Percentiles rank a stretch among this genome's conserved stretches.
These are phyloP conservation scores for Strongylocentrotus purpuratus DNA, from an alignment of 35 echinoderm and acorn worm species.

Conservation along the genomic window DNA sequence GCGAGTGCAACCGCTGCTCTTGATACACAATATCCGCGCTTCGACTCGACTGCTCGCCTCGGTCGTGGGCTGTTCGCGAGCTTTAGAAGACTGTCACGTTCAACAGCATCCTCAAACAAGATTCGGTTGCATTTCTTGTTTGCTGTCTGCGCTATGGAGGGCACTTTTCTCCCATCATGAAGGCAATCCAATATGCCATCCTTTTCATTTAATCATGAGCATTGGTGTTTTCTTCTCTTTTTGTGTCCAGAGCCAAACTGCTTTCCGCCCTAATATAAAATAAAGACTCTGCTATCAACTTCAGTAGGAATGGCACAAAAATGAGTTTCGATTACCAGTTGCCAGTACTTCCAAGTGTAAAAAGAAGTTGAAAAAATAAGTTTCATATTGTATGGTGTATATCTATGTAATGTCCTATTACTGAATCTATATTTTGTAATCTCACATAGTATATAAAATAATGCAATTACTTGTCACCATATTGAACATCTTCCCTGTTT, in stretches of 20 bases:
- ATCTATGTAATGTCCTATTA: no score
- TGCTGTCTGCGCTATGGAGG: neutral
- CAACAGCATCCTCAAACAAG: neutral
- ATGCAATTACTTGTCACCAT: no score
- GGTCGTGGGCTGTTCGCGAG: neutral
- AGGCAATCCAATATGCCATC: neutral
- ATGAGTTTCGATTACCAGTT: no score
- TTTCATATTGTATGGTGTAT: no score
- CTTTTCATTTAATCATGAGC: conserved; percentile 12
- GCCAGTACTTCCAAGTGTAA: no score
- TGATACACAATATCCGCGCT: neutral
- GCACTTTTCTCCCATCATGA: neutral
- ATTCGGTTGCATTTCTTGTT: conserved; percentile 2
- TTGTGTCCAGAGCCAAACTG: neutral
- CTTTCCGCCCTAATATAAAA: neutral
- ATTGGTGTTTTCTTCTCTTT: neutral
- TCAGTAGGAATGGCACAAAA: no score
- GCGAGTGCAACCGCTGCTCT: neutral
- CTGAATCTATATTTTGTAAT: no score
- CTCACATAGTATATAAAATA: no score
- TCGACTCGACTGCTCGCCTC: neutral
- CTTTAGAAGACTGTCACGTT: neutral
- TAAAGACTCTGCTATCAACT: neutral
- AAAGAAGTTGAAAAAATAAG: no score
- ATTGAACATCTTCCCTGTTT: no score